phyloP scores from a whole-genome alignment of 1,140 invertebrate genomes.

The Lasaia peninsularis region DNA sequence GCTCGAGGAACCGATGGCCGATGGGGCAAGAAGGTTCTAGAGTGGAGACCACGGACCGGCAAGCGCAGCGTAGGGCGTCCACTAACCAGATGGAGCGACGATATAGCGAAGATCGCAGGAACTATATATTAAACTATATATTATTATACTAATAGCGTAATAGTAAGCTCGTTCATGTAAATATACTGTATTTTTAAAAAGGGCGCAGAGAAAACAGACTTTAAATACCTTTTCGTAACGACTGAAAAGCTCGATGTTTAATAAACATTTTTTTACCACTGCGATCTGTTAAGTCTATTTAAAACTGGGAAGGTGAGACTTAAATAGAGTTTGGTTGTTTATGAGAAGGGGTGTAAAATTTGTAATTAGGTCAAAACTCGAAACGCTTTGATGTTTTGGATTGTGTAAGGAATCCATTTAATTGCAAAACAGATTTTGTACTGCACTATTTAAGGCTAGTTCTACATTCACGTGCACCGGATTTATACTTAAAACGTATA shows the following conservation, averaged over 20 bases:
- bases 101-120: no score
- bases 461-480: background rate
- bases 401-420: background rate
- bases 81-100: no score
- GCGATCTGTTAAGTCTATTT: constrained; percentile 9
- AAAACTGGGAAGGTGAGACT: background rate
- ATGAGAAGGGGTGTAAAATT: constrained; percentile 2
- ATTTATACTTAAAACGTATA: no score
- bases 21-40: no score
- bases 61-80: no score
- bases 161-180: no score
- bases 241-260: background rate
- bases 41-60: no score
- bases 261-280: constrained; percentile 6
- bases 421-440: constrained; percentile 4
- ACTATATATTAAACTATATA: no score
- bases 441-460: background rate
- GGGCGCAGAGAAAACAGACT: background rate
- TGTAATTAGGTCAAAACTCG: constrained; percentile 8
- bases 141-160: no score
- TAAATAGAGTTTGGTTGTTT: constrained; percentile 9
- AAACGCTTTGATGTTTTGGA: constrained; percentile 6
- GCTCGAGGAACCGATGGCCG: no score
- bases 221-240: constrained; percentile 1
- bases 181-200: background rate